A percentile compares a stretch with the other conserved stretches of the same genome.
These are phyloP conservation scores for Pachyramphus minor DNA, from an alignment of 2,113 vertebrate species.

Conservation along the genomic window DNA sequence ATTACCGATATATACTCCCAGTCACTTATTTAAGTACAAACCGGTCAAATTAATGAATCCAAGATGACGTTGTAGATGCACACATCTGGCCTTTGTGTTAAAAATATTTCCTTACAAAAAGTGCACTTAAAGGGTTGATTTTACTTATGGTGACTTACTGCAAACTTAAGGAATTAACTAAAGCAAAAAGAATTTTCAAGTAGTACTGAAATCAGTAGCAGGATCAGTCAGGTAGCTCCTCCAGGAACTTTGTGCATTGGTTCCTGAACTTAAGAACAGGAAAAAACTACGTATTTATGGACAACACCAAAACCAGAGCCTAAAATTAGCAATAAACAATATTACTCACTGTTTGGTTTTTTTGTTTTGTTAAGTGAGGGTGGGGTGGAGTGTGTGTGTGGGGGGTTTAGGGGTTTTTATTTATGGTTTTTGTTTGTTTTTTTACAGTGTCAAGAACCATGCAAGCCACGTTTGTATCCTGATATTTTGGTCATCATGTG, in stretches of 20 bases:
- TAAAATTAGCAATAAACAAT: not conserved
- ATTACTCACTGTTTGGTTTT: not conserved
- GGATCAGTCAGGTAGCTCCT: not conserved
- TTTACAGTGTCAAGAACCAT: not conserved
- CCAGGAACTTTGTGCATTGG: not conserved
- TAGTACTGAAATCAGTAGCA: not conserved
- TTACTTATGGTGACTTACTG: not conserved
- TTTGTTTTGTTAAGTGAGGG: not conserved
- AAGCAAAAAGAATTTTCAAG: not conserved
- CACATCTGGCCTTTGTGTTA: not conserved
- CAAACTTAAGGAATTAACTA: not conserved
- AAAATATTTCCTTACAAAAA: not conserved
- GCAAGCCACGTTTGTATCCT: not conserved
- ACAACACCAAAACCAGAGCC: not conserved
- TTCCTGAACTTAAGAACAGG: not conserved
- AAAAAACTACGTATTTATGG: not conserved
- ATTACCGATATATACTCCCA: not conserved
- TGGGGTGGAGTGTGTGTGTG: rapidly evolving
- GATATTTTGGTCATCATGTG: not conserved
- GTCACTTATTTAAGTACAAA: not conserved
- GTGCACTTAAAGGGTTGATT: not conserved
- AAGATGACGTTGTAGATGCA: not conserved
- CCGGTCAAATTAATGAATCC: not conserved
- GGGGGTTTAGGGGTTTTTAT: rapidly evolving
- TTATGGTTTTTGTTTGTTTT: not conserved